phyloP scores from a whole-genome alignment of 1,140 invertebrate species.

The Drosophila tropicalis region DNA sequence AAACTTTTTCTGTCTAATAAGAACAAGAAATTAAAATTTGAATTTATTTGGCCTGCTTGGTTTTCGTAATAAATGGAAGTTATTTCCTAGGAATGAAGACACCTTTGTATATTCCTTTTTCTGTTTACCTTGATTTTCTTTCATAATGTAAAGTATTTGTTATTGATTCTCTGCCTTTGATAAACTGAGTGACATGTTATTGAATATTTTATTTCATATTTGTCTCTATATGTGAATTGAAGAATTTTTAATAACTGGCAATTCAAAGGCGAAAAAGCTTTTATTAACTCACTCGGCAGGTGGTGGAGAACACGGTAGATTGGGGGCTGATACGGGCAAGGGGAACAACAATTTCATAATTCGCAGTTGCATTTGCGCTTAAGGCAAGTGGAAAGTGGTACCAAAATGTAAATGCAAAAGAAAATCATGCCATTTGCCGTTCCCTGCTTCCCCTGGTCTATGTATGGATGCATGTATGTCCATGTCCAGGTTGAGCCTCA shows the following conservation, averaged over 20 bases:
- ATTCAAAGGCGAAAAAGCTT: slow-evolving; percentile 10
- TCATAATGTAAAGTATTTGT: not conserved
- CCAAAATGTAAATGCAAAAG: slow-evolving; percentile 8
- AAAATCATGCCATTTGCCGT: not conserved
- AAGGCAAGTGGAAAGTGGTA: slow-evolving; percentile 1
- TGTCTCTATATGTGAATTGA: not conserved
- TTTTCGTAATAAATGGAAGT: no score
- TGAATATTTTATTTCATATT: slow-evolving; percentile 37
- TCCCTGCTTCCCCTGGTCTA: not conserved
- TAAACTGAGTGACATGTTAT: slow-evolving; percentile 15
- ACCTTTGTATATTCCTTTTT: not conserved
- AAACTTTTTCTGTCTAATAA: not conserved
- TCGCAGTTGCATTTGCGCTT: slow-evolving; percentile 19
- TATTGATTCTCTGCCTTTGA: not conserved
- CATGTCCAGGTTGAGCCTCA: slow-evolving; percentile 19
- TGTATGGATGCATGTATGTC: not conserved
- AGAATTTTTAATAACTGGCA: slow-evolving; percentile 52
- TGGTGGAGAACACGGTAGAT: not conserved
- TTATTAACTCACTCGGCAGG: slow-evolving; percentile 3
- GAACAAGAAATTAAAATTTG: not conserved
- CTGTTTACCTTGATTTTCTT: slow-evolving; percentile 10
- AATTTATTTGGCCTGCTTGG: no score
- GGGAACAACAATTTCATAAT: slow-evolving; percentile 21
- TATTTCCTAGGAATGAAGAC: no score
- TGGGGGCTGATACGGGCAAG: not conserved